Conservation (phyloP, 2,113 vertebrate genomes). For the Podilymbus podiceps region DNA sequence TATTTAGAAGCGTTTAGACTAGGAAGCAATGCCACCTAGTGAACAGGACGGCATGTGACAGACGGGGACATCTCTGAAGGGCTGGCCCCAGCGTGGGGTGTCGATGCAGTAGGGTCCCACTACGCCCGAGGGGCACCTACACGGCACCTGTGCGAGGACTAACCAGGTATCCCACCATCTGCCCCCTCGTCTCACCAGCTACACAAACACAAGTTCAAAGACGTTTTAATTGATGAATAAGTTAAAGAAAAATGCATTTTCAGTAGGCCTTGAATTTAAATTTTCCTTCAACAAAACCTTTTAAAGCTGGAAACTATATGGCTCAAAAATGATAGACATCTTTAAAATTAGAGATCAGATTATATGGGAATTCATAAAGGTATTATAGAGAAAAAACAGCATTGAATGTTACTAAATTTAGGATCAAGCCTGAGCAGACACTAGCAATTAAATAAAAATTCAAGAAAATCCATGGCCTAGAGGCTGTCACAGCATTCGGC, state of each 20-base stretch:
- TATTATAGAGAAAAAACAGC: slow-evolving; percentile 35
- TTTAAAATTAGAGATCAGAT: slow-evolving; percentile 55
- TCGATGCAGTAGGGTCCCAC: background rate
- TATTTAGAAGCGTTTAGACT: background rate
- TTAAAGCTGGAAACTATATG: slow-evolving; percentile 31
- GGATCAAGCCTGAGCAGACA: slow-evolving; percentile 32
- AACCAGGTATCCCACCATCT: background rate
- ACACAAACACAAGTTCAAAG: slow-evolving; percentile 51
- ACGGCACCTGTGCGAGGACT: background rate
- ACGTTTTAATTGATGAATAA: slow-evolving; percentile 44
- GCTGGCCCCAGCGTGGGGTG: background rate
- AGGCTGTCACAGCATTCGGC: background rate
- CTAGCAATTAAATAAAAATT: slow-evolving; percentile 44
- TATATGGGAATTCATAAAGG: slow-evolving; percentile 45
- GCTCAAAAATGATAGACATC: slow-evolving; percentile 41
- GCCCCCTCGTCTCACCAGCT: background rate
- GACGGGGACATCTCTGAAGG: background rate
- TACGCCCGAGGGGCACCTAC: background rate
- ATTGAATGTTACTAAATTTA: slow-evolving; percentile 41
- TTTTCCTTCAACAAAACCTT: slow-evolving; percentile 33
- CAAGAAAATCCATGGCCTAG: background rate
- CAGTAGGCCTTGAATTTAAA: slow-evolving; percentile 41
- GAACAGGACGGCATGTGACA: background rate
- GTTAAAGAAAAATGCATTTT: slow-evolving; percentile 53
- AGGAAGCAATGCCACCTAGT: slow-evolving; percentile 62